Base-by-base conservation (phyloP, 2,797 vertebrate genomes). In the Intellagama lesueurii region DNA sequence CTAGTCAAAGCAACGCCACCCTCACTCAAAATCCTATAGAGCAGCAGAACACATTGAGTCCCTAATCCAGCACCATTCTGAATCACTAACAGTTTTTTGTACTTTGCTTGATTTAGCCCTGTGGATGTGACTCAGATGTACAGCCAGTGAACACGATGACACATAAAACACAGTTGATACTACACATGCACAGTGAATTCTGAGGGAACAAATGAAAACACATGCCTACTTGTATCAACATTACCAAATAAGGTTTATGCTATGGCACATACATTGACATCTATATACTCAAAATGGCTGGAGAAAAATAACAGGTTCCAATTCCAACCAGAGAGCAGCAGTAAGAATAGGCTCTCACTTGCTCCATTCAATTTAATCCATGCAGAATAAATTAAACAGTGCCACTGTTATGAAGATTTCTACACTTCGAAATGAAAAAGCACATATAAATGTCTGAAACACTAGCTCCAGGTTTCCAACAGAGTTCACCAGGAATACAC, bases 191-290 rank as follows among this genome's bases (percentile, higher is more conserved):
- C 0, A 69, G n/a, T 35, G 35, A 7, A 92, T 40, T 40, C 72
- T 52, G 9, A 2, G 1, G 60, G 85, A 90, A 91, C 47, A 87
- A 60, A 56, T 85, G 80, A 66, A 89, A 66, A 90, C 92, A 80
- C 1, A 28, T 7, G 8, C 2, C 69, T 16, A 78, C n/a, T 72
- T 90, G 87, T 56, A 88, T 1, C 7, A 44, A 86, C 40, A 47
- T 76, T 66, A 40, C 52, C 77, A 82, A 64, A 90, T 86, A 90
- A 91, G 88, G 16, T 24, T 76, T 40, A 28, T 7, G 12, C 47
- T 28, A 84, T 80, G 49, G 44, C 30, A 14, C 32, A 94, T 28
- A 78, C 83, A 47, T 5, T 24, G 40, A 30, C 83, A 60, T 16
- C 81, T 30, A 77, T 70, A 52, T 44, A 64, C 47, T 73, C 68